Base-by-base conservation (phyloP, 2,888 invertebrate species). In the Willowsia nigromaculata region DNA sequence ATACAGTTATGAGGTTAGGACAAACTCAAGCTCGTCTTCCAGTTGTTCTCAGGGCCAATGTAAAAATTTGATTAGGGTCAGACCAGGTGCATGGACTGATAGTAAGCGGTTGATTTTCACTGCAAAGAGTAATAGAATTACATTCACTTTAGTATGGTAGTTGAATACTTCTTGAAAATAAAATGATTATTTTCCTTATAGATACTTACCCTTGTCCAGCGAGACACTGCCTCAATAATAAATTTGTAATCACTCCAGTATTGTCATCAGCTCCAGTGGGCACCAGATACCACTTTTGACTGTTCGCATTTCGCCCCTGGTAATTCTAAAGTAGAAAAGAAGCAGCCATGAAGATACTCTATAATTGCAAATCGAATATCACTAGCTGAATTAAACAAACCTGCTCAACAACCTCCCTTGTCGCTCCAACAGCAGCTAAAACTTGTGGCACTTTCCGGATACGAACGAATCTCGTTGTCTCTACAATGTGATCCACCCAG, bases 401-500 rank as follows among this genome's bases (percentile, higher is more conserved):
- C 83, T 83, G 43, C 43, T 83, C 88, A 1, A 88, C 50, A 33
- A 88, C 76, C 47, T 76, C 78, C 40, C 15, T 59, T 22, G 88
- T 33, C 0, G 56, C 47, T n/a, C 88, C 88, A 74, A 88, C 43
- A 3, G 71, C 88, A 47, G 74, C 78, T 30, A 88, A 47, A n/a
- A 71, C 74, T 71, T 88, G 76, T 59, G 88, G 88, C 18, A 53
- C 22, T 56, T 68, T 56, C 27, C 9, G 18, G 22, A 89, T 89
- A 1, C 76, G 33, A 27, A 80, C 71, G 43, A 56, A 78, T 27
- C 74, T 89, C 25, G 85, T 56, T 25, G 27, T 5, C 27, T 89
- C 89, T 1, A 89, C 85, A 56, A 89, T 89, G 43, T 89, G 85
- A 15, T 83, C 85, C 37, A 85, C 76, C 85, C 85, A 85, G 47